Evolutionary conservation across 2,113 vertebrate genomes (phyloP).

Genomic region (Phalacrocorax pelagicus): DNA sequence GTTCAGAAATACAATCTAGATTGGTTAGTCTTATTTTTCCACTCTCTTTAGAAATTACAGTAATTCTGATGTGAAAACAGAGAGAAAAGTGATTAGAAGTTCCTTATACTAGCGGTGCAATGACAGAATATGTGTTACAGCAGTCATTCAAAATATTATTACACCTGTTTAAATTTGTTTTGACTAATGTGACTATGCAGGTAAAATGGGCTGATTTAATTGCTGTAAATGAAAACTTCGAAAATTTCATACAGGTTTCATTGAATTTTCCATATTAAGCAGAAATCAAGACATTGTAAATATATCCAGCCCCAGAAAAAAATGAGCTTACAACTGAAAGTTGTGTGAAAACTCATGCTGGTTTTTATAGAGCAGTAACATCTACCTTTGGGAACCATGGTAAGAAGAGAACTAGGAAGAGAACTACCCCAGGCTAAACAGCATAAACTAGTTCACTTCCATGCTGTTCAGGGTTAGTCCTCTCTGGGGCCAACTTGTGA

Average conservation of each 20-base stretch:
- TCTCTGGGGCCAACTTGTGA: neutral
- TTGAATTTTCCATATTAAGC: neutral
- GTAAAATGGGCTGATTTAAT: neutral
- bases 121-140: neutral
- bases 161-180: neutral
- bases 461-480: neutral
- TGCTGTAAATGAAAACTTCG: neutral
- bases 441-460: neutral
- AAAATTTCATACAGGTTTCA: neutral
- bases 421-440: neutral
- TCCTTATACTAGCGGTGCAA: neutral
- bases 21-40: neutral
- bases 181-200: neutral
- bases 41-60: neutral
- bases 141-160: neutral
- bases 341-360: neutral
- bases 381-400: neutral
- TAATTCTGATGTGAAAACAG: neutral
- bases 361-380: neutral
- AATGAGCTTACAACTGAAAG: neutral
- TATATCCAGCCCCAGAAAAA: neutral
- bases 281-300: neutral
- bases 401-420: neutral
- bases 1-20: neutral
- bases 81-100: neutral